Conservation (phyloP, 2,113 vertebrate species). For the Xyrauchen texanus region DNA sequence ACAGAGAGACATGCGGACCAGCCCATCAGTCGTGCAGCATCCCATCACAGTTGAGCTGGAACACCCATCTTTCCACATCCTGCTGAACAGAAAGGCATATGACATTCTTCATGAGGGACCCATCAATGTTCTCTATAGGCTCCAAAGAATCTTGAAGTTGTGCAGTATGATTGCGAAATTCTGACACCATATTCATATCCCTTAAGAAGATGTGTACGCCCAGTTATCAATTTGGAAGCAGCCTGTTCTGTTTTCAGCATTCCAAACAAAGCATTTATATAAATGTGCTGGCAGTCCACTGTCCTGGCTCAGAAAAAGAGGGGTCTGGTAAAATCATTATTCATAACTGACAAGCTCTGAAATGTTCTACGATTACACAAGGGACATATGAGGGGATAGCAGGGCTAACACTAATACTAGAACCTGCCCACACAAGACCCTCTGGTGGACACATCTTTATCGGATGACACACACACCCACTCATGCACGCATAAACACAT, state of each 20-base stretch:
- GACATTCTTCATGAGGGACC: not conserved
- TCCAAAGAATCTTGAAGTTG: too few species aligned
- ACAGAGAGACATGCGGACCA: constrained; percentile 57
- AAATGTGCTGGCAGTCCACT: constrained; percentile 54
- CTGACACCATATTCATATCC: not conserved
- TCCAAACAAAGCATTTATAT: constrained; percentile 64
- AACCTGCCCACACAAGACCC: too few species aligned
- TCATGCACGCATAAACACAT: too few species aligned
- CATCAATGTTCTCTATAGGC: not conserved
- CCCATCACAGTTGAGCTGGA: constrained; percentile 20
- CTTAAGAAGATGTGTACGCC: constrained; percentile 29
- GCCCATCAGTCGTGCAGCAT: constrained; percentile 54
- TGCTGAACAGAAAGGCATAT: constrained; percentile 26
- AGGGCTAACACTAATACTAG: too few species aligned
- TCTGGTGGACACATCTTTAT: too few species aligned
- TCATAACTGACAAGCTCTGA: constrained; percentile 66
- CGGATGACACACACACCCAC: too few species aligned
- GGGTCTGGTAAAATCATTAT: constrained; percentile 67
- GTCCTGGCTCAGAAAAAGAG: constrained; percentile 47
- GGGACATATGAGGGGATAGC: constrained; percentile 60
- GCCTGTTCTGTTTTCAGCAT: constrained; percentile 59
- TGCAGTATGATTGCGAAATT: too few species aligned
- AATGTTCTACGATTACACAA: constrained; percentile 68
- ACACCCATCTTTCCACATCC: constrained; percentile 45
- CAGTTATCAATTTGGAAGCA: constrained; percentile 54